These are phyloP conservation scores for Notolepis coatsorum DNA, from an alignment of 2,797 vertebrate genomes.

Conservation along the genomic window DNA sequence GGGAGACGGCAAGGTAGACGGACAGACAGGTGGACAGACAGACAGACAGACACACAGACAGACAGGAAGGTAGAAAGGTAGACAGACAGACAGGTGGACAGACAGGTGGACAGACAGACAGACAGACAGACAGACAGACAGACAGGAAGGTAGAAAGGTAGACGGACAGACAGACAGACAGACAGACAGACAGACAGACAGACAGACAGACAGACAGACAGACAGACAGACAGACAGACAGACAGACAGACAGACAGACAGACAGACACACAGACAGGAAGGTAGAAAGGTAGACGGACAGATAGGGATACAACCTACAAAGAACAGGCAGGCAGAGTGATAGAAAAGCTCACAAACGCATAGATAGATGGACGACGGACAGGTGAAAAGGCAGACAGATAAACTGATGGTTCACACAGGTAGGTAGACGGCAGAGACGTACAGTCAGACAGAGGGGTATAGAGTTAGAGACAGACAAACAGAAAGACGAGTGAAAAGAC, in stretches of 20 bases:
- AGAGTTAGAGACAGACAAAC: constrained; percentile 2
- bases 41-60: too few relatives aligned
- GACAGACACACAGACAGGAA: not conserved
- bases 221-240: not conserved
- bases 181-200: not conserved
- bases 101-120: not conserved
- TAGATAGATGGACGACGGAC: too few relatives aligned
- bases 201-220: not conserved
- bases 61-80: too few relatives aligned
- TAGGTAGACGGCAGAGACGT: too few relatives aligned
- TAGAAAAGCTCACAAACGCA: too few relatives aligned
- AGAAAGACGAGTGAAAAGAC: not conserved
- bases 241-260: not conserved
- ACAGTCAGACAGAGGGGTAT: too few relatives aligned
- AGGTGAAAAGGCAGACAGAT: too few relatives aligned
- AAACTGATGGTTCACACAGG: too few relatives aligned
- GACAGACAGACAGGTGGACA: not conserved
- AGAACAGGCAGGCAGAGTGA: too few relatives aligned
- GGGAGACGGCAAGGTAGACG: too few relatives aligned
- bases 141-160: not conserved
- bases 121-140: not conserved
- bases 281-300: not conserved
- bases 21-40: too few relatives aligned
- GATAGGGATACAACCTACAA: too few relatives aligned
- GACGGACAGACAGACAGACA: not conserved